phyloP scores from a whole-genome alignment of 2,113 vertebrate species.

The Neolamprologus brichardi region DNA sequence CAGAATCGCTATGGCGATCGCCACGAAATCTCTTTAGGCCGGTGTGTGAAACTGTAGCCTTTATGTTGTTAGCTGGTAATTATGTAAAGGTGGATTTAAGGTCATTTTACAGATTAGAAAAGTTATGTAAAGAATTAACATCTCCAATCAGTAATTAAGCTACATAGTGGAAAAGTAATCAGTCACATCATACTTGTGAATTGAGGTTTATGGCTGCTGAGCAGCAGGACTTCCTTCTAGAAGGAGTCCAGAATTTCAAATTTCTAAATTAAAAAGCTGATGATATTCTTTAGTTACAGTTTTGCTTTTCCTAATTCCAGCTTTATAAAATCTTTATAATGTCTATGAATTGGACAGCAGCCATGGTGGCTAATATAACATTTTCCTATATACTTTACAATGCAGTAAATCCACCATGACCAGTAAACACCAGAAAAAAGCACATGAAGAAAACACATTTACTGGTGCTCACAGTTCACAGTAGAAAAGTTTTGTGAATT shows the following conservation, averaged over 20 bases:
- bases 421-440: background rate
- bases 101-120: background rate
- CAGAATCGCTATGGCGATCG: background rate
- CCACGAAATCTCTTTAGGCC: background rate
- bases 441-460: background rate
- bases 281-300: background rate
- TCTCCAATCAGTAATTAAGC: background rate
- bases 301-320: background rate
- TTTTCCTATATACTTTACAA: background rate
- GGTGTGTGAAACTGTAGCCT: background rate
- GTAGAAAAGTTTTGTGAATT: fast-evolving
- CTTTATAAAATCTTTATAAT: background rate
- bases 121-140: background rate
- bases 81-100: background rate
- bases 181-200: background rate
- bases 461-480: background rate
- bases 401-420: background rate
- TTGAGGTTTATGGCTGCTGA: background rate
- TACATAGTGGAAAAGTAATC: background rate
- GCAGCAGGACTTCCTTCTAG: background rate
- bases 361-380: background rate
- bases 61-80: background rate
- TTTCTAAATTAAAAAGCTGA: background rate
- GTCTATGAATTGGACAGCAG: fast-evolving
- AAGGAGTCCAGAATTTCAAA: background rate